Base-by-base conservation (phyloP, 2,113 vertebrate genomes). In the Proteles cristata region DNA sequence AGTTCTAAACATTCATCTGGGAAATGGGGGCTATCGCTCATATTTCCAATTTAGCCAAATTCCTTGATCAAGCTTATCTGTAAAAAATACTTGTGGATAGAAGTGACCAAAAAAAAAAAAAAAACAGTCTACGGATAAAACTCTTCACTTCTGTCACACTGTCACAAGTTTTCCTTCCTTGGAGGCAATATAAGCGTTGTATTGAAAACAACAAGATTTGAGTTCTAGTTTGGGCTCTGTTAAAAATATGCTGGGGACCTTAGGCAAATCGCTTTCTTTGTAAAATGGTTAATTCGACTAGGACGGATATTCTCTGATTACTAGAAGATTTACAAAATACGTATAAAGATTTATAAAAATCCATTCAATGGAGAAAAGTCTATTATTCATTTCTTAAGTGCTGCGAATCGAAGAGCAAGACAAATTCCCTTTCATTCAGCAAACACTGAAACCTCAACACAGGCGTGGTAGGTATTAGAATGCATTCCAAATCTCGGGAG, bases 21-120 rank as follows among this genome's bases (percentile, higher is more conserved):
- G 50, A 85, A 80, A 96, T 35, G 28, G 53, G n/a, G 74, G 55
- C 48, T 93, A 53, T 25, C 55, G 63, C 58, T 39, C 35, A 28
- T 35, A 77, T 33, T 84, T 31, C n/a, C 65, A 84, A 73, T 83
- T 95, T 91, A 95, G 77, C 33, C 53, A 73, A 85, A 95, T 82
- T 76, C n/a, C 48, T 45, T 58, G n/a, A 82, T 17, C 85, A 92
- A 39, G 45, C 12, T 88, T 45, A 73, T 53, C 21, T 71, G 50
- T 74, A 94, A 95, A 90, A 90, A 85, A 61, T 50, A 86, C 73
- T 65, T 80, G 71, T 58, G 48, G 21, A 1, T 80, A 19, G 55
- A 89, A 80, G 48, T 23, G 48, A 66, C 21, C 77, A 76, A 73
- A 76, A 73, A 81, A 43, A 66, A n/a, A n/a, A n/a, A 73, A 50